Percentiles rank a stretch among this genome's conserved stretches.
phyloP scores from a whole-genome alignment of 1,140 invertebrate genomes.

The Cotesia chilonis region DNA sequence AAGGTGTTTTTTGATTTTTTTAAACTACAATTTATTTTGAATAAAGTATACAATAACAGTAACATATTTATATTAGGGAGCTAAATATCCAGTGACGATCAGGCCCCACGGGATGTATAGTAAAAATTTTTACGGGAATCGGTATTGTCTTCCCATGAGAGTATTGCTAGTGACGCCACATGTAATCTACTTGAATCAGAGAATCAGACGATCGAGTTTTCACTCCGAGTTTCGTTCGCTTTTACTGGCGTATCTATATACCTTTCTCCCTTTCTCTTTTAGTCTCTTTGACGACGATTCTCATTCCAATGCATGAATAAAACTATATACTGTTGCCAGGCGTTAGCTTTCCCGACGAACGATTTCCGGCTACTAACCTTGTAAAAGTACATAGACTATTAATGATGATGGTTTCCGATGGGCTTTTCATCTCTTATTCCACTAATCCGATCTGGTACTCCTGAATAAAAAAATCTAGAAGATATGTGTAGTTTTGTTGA shows the following conservation, averaged over 20 bases:
- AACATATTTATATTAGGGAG: constrained; percentile 32
- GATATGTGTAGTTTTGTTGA: too few species aligned
- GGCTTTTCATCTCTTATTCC: too few species aligned
- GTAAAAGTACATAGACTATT: constrained; percentile 25
- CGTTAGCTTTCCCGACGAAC: background rate
- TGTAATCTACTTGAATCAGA: constrained; percentile 11
- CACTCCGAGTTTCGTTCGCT: background rate
- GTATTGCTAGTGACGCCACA: constrained; percentile 1
- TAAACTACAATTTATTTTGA: background rate
- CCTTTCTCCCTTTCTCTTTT: too few species aligned
- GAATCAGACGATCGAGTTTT: constrained; percentile 38
- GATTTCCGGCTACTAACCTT: constrained; percentile 41
- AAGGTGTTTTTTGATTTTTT: too few species aligned
- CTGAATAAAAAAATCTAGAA: too few species aligned
- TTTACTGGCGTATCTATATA: background rate
- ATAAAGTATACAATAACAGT: background rate
- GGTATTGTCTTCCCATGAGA: constrained; percentile 24
- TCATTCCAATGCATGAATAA: too few species aligned
- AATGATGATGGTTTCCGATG: too few species aligned
- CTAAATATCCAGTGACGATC: constrained; percentile 33
- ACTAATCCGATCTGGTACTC: too few species aligned
- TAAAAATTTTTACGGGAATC: constrained; percentile 26
- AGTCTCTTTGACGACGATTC: too few species aligned
- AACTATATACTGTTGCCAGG: too few species aligned
- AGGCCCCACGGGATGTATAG: constrained; percentile 29